Evolutionary conservation across 2,888 invertebrate species (phyloP).

Genomic region (Keiferia lycopersicella): DNA sequence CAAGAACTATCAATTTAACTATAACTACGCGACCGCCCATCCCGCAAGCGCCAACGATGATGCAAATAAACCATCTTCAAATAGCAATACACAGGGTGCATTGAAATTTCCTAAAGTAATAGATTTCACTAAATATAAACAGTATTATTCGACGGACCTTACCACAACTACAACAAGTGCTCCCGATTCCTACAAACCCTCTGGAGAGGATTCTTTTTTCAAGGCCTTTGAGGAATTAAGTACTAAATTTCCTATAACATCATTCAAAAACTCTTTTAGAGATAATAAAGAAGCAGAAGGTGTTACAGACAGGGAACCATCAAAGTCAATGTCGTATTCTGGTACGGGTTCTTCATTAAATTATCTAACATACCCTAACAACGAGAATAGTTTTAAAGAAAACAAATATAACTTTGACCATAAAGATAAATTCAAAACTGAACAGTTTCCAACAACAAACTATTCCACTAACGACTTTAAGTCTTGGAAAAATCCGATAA

Average conservation of each 20-base stretch:
- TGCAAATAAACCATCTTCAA: constrained; percentile 43
- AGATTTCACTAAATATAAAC: constrained; percentile 66
- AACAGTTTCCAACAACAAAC: constrained; percentile 49
- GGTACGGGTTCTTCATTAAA: constrained; percentile 44
- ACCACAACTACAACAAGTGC: constrained; percentile 46
- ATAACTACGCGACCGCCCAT: constrained; percentile 45
- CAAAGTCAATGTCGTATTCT: constrained; percentile 41
- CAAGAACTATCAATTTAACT: constrained; percentile 46
- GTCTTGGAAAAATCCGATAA: constrained; percentile 54
- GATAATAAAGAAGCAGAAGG: constrained; percentile 47
- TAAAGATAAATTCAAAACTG: constrained; percentile 61
- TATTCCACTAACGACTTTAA: constrained; percentile 46
- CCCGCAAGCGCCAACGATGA: constrained; percentile 47
- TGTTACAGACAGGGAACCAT: constrained; percentile 40
- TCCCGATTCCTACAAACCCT: constrained; percentile 40
- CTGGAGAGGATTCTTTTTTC: constrained; percentile 42
- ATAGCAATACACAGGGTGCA: constrained; percentile 39
- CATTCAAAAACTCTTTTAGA: constrained; percentile 39
- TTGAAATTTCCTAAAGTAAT: constrained; percentile 64
- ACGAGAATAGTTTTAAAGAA: constrained; percentile 40
- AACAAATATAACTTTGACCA: constrained; percentile 45
- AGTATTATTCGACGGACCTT: constrained; percentile 57
- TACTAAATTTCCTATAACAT: constrained; percentile 43
- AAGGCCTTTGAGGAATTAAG: constrained; percentile 44
- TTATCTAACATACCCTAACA: constrained; percentile 40